Evolutionary conservation across 1,140 invertebrate species (phyloP), one percentile per base, ranked within the genome.

Genomic region (Caerostris extrusa): DNA sequence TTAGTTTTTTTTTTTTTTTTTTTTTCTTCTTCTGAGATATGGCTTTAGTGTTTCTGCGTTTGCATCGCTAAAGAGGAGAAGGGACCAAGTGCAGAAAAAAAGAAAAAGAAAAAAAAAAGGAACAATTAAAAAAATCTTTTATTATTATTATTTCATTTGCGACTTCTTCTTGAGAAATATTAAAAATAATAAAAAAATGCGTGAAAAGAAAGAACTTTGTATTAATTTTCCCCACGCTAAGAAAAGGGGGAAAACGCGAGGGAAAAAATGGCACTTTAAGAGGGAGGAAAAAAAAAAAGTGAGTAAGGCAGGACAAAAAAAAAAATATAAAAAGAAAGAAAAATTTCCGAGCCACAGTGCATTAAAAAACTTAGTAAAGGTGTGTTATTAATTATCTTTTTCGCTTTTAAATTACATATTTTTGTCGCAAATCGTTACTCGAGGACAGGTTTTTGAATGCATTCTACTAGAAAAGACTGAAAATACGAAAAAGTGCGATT

Each of bases 371-470:
- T 61, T 57, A 58, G 81, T 34, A 93, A 93, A 93, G 92, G 92
- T 93, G 92, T 82, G 92, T 93, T 93, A 93, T 93, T 93, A 93
- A 93, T 93, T 93, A 93, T 93, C 92, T 93, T 93, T 93, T 93
- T 93, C 86, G 60, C 61, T 57, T 67, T 88, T 87, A 93, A 93
- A 89, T 93, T 93, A 86, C 92, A 93, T 93, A 93, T 93, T 93
- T 93, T 82, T 77, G 92, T 93, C 92, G 64, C 17, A 82, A 93
- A 93, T 93, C 92, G 92, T 93, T 93, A 87, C 85, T 89, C 67
- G 92, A 60, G 83, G 87, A 89, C 69, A 88, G 92, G 60, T 93
- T 93, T 93, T 93, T 93, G 92, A 93, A 93, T 89, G 50, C 92
- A 58, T 56, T 19, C 56, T 57, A 89, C 34, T 85, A 87, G 67